A percentile compares a stretch with the other conserved stretches of the same genome.
These are phyloP conservation scores for Ecdyonurus torrentis DNA, from an alignment of 2,888 invertebrate species.

Conservation along the genomic window DNA sequence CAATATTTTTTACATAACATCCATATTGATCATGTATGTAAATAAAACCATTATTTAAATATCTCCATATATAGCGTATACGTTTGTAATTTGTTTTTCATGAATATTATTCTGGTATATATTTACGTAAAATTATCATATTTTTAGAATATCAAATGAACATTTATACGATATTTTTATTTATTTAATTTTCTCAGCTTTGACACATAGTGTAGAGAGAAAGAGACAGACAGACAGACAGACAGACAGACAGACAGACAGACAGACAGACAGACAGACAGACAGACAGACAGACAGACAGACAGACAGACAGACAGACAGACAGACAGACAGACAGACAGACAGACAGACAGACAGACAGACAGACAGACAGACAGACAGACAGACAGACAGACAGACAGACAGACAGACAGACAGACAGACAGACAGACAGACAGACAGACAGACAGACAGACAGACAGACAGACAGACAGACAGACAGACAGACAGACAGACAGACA, in stretches of 20 bases:
- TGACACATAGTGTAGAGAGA: no score
- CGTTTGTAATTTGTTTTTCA: no score
- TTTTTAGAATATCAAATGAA: no score
- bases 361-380: slow-evolving; percentile 5
- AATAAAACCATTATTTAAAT: no score
- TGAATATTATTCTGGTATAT: no score
- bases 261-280: slow-evolving; percentile 4
- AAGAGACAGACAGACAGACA: slow-evolving; percentile 5
- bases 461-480: slow-evolving; percentile 4
- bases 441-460: slow-evolving; percentile 4
- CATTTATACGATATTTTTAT: no score
- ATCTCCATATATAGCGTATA: no score
- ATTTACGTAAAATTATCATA: no score
- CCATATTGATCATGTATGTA: no score
- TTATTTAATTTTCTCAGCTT: no score
- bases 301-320: slow-evolving; percentile 7
- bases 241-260: slow-evolving; percentile 6
- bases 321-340: slow-evolving; percentile 6
- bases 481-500: slow-evolving; percentile 6
- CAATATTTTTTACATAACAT: no score
- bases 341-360: slow-evolving; percentile 5
- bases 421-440: slow-evolving; percentile 4
- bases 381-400: slow-evolving; percentile 3
- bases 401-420: slow-evolving; percentile 6
- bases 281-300: slow-evolving; percentile 6